These are phyloP conservation scores for Lepidocyrtinus sp. DNA, from an alignment of 2,888 invertebrate species.

Conservation along the genomic window DNA sequence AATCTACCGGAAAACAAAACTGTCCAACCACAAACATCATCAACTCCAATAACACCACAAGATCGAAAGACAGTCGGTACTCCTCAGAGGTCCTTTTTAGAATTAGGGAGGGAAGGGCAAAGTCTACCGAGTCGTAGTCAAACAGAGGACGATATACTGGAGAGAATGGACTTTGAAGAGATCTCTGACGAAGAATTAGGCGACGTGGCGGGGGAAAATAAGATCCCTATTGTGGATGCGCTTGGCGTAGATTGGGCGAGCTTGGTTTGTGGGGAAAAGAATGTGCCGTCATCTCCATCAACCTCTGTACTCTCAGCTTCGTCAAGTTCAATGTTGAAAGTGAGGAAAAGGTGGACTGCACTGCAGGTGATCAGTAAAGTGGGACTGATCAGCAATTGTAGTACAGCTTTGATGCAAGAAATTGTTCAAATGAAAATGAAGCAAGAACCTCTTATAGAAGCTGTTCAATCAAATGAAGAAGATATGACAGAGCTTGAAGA, in stretches of 20 bases:
- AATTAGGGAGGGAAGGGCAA: slow-evolving; percentile 42
- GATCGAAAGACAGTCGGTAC: slow-evolving; percentile 34
- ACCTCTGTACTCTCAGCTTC: slow-evolving; percentile 72
- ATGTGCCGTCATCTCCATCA: slow-evolving; percentile 78
- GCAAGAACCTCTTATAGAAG: slow-evolving; percentile 37
- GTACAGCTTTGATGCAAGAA: slow-evolving; percentile 40
- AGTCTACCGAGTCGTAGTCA: slow-evolving; percentile 63
- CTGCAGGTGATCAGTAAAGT: slow-evolving; percentile 81
- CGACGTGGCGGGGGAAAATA: slow-evolving; percentile 78
- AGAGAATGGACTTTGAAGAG: slow-evolving; percentile 88
- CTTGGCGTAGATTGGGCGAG: slow-evolving; percentile 96
- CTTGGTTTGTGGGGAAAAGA: slow-evolving; percentile 77
- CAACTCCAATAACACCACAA: slow-evolving; percentile 16
- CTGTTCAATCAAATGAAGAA: slow-evolving; percentile 1
- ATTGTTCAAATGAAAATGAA: slow-evolving; percentile 70
- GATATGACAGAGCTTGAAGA: slow-evolving; percentile 50
- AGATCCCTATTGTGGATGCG: slow-evolving; percentile 86
- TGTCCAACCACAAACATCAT: neutral
- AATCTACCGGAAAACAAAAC: slow-evolving; percentile 36
- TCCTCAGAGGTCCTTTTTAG: slow-evolving; percentile 38
- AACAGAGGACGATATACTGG: slow-evolving; percentile 79
- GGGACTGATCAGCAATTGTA: slow-evolving; percentile 73
- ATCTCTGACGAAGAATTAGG: slow-evolving; percentile 92
- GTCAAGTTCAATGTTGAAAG: slow-evolving; percentile 58
- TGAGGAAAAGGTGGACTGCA: slow-evolving; percentile 84